Base-by-base conservation (phyloP, 2,888 invertebrate genomes). In the Kryphioiulus occultus region DNA sequence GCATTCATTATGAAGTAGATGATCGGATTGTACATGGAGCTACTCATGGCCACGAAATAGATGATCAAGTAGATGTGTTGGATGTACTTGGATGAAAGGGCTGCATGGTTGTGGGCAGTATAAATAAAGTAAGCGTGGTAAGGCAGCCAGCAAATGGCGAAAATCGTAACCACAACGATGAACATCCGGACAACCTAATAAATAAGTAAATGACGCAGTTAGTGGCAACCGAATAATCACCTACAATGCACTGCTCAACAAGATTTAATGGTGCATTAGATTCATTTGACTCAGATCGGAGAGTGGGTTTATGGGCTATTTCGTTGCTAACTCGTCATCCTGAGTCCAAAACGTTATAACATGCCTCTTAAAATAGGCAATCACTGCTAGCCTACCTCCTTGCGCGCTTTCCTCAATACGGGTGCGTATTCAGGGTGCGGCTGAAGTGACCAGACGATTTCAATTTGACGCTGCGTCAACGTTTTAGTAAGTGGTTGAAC, bases 1-100 rank as follows among this genome's bases (percentile, higher is more conserved):
- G 96, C 95, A 92, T 97, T 97, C 97, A 97, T 97, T 95, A 96
- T 96, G 91, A 97, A 97, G 92, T 97, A 97, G 86, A 97, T 96
- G 88, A 97, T 94, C 0, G 97, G 97, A 92, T 97, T 97, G 88
- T 97, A 96, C 96, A 97, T 97, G 0, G 97, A 95, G 91, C 97
- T 97, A 17, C 96, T 96, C 97, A 97, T 97, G 2, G 97, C 97
- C 88, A 97, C 93, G 96, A 96, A 96, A 91, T 96, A 96, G 92
- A 97, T 96, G 35, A 95, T 95, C 86, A 97, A 93, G 92, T 96
- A 97, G 89, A 97, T 94, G 90, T 97, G 96, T 91, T 96, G 96
- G 0, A 96, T 95, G 91, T 96, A 96, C 90, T 94, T 94, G 91
- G 93, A 94, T 90, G 94, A 94, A 85, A 94, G 89, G 17, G 89